A percentile compares a stretch with the other conserved stretches of the same genome.
phyloP scores from a whole-genome alignment of 2,113 vertebrate species.

The Rhineura floridana region DNA sequence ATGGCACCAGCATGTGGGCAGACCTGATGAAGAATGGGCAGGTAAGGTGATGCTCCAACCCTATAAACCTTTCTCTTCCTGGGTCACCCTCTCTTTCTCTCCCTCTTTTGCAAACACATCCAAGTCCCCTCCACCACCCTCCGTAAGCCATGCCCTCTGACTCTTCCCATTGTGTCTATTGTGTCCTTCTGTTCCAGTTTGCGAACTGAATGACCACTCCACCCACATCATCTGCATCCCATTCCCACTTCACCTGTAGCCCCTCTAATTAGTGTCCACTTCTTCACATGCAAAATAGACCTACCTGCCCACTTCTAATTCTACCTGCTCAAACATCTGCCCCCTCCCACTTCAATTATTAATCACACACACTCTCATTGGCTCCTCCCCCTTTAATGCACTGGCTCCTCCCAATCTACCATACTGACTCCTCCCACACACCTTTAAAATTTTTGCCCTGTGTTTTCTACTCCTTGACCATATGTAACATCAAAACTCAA shows the following conservation, averaged over 20 bases:
- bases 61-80: neutral
- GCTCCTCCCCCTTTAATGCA: neutral
- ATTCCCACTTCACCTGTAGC: neutral
- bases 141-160: neutral
- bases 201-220: neutral
- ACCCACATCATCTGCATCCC: neutral
- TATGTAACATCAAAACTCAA: neutral
- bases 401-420: neutral
- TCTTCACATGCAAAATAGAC: neutral
- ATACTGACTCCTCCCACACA: neutral
- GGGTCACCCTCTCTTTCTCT: neutral
- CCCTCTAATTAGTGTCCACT: neutral
- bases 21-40: constrained; percentile 94
- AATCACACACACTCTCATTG: constrained; percentile 8
- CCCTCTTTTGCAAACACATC: neutral
- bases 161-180: neutral
- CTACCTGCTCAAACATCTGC: neutral
- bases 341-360: neutral
- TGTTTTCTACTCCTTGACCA: neutral
- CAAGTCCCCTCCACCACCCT: neutral
- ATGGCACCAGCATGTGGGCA: constrained; percentile 97
- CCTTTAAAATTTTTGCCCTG: neutral
- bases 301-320: neutral
- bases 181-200: neutral
- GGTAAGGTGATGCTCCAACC: constrained; percentile 73